Evolutionary conservation across 2,113 vertebrate genomes (phyloP), one percentile per base, ranked within the genome.

Genomic region (Tachysurus fulvidraco): DNA sequence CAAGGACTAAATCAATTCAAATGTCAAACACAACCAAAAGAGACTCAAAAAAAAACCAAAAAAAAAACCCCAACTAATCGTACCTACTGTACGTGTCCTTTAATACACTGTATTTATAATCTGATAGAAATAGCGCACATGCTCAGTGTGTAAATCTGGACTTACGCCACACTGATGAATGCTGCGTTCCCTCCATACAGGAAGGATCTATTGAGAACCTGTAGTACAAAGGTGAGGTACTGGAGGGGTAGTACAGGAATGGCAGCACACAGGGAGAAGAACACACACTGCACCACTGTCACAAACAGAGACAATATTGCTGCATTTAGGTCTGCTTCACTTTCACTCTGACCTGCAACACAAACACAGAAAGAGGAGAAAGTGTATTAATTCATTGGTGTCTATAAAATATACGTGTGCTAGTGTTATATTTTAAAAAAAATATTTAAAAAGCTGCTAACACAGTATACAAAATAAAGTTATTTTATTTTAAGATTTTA

Each of bases 191-290:
- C 96, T 0, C 98, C 97, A 0, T 96, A 98, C 0, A 98, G 96
- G 94, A 99, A 99, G 89, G 97, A 97, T 65, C 97, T 96, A 92
- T 96, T 97, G 90, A 97, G 77, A 82, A 98, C 97, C 90, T 98
- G 98, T 87, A 98, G 93, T 92, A 93, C 65, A 81, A 98, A 98
- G 74, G 97, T 98, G 91, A 92, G 89, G 0, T 97, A 97, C 93
- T 98, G 96, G 0, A 97, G 94, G 0, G 94, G 93, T 30, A 98
- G 95, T 50, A 93, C 0, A 0, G 96, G 95, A 16, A 95, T 90
- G 0, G 96, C 91, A 0, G 97, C 97, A 0, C 95, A 95, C 19
- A 98, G 2, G 0, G 96, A 96, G 87, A 99, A 98, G 73, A 96
- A 81, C 80, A 97, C 21, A 62, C 96, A 96, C 94, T 96, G 96